These are phyloP conservation scores for Stercorarius parasiticus DNA, from an alignment of 2,113 vertebrate genomes.

Conservation along the genomic window DNA sequence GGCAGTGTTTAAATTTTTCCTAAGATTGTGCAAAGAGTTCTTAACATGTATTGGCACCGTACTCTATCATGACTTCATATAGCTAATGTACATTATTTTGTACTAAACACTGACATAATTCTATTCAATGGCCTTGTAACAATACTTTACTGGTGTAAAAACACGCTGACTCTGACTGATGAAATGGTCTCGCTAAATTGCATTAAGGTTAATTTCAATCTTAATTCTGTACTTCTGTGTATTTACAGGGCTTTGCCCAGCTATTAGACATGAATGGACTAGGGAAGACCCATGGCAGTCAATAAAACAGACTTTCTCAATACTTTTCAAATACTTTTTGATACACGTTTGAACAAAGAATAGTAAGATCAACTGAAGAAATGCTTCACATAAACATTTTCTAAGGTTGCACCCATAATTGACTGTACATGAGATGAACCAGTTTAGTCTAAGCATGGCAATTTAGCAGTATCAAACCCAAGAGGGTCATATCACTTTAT, in stretches of 20 bases:
- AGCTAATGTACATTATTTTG: slow-evolving; percentile 24
- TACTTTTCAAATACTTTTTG: background rate
- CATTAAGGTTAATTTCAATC: background rate
- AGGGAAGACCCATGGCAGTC: background rate
- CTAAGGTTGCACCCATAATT: background rate
- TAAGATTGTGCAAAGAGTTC: background rate
- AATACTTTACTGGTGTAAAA: slow-evolving; percentile 10
- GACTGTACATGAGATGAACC: background rate
- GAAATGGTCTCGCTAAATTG: background rate
- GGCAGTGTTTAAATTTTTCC: background rate
- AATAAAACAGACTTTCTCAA: background rate
- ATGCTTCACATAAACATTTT: background rate
- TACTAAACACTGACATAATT: slow-evolving; percentile 29
- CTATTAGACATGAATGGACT: background rate
- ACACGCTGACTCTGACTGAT: background rate
- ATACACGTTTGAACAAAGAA: background rate
- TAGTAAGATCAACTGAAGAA: background rate
- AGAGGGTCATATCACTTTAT: background rate
- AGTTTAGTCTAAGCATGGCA: background rate
- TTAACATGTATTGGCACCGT: background rate
- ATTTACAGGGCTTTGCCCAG: background rate
- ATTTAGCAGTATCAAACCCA: background rate
- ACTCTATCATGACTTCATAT: slow-evolving; percentile 29
- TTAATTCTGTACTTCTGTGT: background rate
- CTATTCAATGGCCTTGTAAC: background rate